Evolutionary conservation across 2,888 invertebrate species (phyloP), one percentile per base, ranked within the genome.

Genomic region (Plagiodera versicolora): DNA sequence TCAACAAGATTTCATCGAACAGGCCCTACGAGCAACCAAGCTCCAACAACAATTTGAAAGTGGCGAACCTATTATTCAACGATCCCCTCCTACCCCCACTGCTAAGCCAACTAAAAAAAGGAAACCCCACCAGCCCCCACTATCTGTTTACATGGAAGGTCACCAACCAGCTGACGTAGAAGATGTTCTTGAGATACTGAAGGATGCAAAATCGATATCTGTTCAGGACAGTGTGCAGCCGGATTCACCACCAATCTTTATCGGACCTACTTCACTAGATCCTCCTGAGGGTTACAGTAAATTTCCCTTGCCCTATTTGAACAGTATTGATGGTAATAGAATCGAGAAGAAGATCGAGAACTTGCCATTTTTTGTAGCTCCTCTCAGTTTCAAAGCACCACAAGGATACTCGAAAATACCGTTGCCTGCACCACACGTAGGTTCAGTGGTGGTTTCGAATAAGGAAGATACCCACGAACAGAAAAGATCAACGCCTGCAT

Each of bases 371-470:
- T 94, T 93, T 71, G 93, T 94, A 6, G 93, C 93, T 0, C 93
- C 93, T 0, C 78, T 92, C 19, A 93, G 91, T 72, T 94, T 92
- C 72, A 88, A 89, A 68, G 88, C 92, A n/a, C 93, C 92, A 0
- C 83, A 86, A 50, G 93, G 93, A 2, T 93, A 91, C 74, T 89
- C 91, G 0, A 94, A 93, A 80, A 93, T 94, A 65, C 88, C 92
- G 0, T 86, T 94, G 75, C 93, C 93, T 0, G 89, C 92, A 11
- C 93, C 93, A 0, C 93, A 94, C 71, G 92, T 94, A 0, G 93
- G 93, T 0, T 92, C 92, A 0, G 91, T 94, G 2, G 91, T 94
- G 0, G 85, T 93, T 72, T 75, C 75, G 6, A 70, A 63, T 24
- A 70, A 67, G 50, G 67, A 69, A 16, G 65, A 67, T 1, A 45